Conservation (phyloP, 2,113 vertebrate species). For the Cephalopholis sonnerati region DNA sequence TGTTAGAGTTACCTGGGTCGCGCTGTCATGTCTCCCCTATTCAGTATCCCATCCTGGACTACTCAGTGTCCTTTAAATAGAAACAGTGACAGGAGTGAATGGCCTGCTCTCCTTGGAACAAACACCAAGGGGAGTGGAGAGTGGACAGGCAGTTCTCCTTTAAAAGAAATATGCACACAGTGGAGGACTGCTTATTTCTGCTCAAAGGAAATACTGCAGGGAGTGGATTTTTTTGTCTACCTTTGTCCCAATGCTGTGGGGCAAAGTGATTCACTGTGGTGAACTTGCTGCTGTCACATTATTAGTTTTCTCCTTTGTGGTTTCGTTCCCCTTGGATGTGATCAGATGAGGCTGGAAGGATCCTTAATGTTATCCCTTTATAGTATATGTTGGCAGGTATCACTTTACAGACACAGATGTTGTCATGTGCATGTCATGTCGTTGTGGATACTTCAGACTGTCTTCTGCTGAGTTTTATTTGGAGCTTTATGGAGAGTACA, state of each 20-base stretch:
- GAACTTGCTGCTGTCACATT: not conserved
- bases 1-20: constrained; percentile 8
- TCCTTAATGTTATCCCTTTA: not conserved
- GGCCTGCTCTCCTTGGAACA: constrained; percentile 20
- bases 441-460: not conserved
- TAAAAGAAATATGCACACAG: constrained; percentile 11
- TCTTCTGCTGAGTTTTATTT: not conserved
- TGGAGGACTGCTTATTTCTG: constrained; percentile 8
- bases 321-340: not conserved
- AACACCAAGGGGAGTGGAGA: constrained; percentile 9
- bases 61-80: constrained; percentile 48
- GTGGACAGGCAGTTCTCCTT: constrained; percentile 22
- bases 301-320: not conserved
- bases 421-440: not conserved
- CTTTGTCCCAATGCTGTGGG: constrained; percentile 1
- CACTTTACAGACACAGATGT: not conserved
- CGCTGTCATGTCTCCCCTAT: not conserved
- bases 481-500: not conserved
- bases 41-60: constrained; percentile 27
- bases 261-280: constrained; percentile 7
- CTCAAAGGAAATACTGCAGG: constrained; percentile 22
- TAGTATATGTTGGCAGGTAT: not conserved
- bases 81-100: constrained; percentile 23
- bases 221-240: not conserved
- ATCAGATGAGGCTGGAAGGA: not conserved